These are phyloP conservation scores for Parapsyche elsis DNA, from an alignment of 1,140 invertebrate species.

Conservation along the genomic window DNA sequence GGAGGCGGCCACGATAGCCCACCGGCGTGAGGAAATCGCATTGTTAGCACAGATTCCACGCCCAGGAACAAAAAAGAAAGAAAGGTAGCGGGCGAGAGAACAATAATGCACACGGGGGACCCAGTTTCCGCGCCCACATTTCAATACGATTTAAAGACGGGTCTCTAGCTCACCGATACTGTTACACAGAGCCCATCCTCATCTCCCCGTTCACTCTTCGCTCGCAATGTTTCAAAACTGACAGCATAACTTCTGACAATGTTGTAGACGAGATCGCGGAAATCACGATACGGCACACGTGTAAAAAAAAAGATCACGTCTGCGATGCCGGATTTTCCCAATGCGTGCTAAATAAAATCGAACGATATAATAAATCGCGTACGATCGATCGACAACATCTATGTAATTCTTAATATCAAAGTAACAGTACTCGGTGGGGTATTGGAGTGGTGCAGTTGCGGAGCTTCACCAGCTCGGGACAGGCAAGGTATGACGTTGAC, in stretches of 20 bases:
- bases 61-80: slow-evolving; percentile 18
- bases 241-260: slow-evolving; percentile 10
- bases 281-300: background rate
- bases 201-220: background rate
- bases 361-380: no score
- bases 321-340: no score
- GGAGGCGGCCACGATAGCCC: slow-evolving; percentile 20
- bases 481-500: no score
- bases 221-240: background rate
- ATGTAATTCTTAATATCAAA: no score
- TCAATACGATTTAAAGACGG: slow-evolving; percentile 33
- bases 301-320: no score
- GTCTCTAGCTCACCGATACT: slow-evolving; percentile 17
- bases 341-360: no score
- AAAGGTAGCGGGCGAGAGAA: slow-evolving; percentile 40
- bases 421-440: no score
- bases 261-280: background rate
- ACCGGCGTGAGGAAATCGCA: slow-evolving; percentile 29
- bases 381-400: no score
- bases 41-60: slow-evolving; percentile 43
- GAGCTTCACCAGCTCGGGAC: no score
- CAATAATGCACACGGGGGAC: slow-evolving; percentile 38
- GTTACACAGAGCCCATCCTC: slow-evolving; percentile 13
- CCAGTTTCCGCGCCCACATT: slow-evolving; percentile 45
- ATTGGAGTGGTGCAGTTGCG: no score